phyloP scores from a whole-genome alignment of 2,797 vertebrate genomes.

The Falco rusticolus region DNA sequence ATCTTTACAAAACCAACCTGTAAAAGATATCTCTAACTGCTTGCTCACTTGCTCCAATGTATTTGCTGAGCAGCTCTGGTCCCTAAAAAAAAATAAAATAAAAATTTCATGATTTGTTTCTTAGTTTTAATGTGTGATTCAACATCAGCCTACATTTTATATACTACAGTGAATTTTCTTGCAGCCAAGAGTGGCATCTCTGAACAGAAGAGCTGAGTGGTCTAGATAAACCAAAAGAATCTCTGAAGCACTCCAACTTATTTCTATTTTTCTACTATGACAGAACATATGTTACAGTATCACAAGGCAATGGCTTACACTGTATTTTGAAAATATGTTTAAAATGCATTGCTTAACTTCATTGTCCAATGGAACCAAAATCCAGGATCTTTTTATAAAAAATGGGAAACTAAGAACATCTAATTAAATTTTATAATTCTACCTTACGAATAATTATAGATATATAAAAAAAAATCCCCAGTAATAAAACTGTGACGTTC shows the following conservation, averaged over 20 bases:
- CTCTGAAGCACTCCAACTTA: background rate
- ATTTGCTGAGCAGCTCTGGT: constrained; percentile 97
- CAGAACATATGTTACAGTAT: background rate
- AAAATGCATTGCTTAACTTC: background rate
- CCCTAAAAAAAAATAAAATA: constrained; percentile 72
- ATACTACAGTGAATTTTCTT: background rate
- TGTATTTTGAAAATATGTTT: background rate
- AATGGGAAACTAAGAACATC: background rate
- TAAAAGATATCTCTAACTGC: constrained; percentile 91
- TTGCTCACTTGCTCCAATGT: constrained; percentile 97
- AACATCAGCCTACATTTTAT: background rate
- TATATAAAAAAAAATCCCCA: background rate
- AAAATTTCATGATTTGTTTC: background rate
- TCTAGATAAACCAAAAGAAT: background rate
- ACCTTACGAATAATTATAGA: background rate
- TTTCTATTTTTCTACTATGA: background rate
- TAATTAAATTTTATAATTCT: background rate
- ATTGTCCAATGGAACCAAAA: background rate
- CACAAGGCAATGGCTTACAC: background rate
- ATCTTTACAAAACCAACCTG: constrained; percentile 79
- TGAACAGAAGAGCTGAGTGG: background rate
- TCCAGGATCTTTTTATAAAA: background rate
- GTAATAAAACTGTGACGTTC: background rate
- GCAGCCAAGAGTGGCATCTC: background rate
- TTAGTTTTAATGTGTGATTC: background rate